phyloP scores from a whole-genome alignment of 2,797 vertebrate species.

The Protonibea diacanthus region DNA sequence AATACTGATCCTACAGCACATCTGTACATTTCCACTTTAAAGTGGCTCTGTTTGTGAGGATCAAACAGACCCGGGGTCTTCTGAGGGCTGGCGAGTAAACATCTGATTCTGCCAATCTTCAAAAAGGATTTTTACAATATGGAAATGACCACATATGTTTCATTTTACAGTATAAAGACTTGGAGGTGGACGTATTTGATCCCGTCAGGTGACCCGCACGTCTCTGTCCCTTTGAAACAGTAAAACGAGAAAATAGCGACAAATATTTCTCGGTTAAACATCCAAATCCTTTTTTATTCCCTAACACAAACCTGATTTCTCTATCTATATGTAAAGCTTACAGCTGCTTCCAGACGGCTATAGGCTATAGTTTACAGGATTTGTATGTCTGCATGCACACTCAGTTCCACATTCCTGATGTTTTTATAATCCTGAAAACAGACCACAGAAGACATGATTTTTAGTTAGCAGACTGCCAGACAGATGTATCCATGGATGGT shows the following conservation, averaged over 20 bases:
- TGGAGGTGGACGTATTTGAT: conserved; percentile 62
- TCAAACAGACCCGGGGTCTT: conserved; percentile 68
- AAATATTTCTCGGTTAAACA: conserved; percentile 1
- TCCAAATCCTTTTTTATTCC: neutral
- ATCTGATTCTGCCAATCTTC: conserved; percentile 65
- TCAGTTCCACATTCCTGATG: conserved; percentile 28
- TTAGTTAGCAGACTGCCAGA: conserved; percentile 24
- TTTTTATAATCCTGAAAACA: conserved; percentile 36
- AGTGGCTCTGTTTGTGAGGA: conserved; percentile 65
- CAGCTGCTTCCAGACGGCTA: conserved; percentile 12
- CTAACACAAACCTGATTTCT: neutral
- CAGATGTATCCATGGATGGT: conserved; percentile 28
- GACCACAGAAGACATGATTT: conserved; percentile 32
- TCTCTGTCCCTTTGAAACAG: neutral
- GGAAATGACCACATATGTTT: conserved; percentile 74
- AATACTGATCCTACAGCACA: conserved; percentile 45
- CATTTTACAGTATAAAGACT: conserved; percentile 62
- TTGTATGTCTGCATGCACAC: conserved; percentile 19
- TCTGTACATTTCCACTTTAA: conserved; percentile 81
- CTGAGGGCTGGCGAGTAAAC: conserved; percentile 64
- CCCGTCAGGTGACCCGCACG: conserved; percentile 46
- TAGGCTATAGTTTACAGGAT: conserved; percentile 1
- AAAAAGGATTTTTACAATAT: conserved; percentile 74
- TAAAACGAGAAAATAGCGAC: neutral
- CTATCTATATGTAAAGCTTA: neutral